Percentiles rank a stretch among this genome's conserved stretches.
Evolutionary conservation across 2,888 invertebrate species (phyloP).

Genomic region (Gandaritis pyraliata): DNA sequence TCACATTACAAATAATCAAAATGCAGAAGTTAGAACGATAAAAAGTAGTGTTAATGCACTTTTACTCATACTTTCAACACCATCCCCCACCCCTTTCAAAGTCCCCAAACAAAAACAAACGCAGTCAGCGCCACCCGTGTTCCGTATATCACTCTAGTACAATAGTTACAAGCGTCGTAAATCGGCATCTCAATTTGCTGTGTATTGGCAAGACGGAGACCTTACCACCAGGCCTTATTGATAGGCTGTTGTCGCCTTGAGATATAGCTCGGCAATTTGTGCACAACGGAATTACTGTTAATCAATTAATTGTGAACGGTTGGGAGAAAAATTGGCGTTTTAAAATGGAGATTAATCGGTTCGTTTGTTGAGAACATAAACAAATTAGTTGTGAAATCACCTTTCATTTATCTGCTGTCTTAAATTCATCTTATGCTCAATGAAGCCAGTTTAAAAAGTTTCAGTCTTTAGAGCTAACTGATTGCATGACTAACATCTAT

Average conservation of each 20-base stretch:
- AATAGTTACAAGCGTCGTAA: conserved; percentile 51
- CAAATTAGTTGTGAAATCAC: neutral
- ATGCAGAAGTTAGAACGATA: too few relatives aligned
- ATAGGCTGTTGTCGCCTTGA: conserved; percentile 77
- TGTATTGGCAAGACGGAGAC: conserved; percentile 54
- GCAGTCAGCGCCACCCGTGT: conserved; percentile 19
- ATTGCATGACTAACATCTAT: too few relatives aligned
- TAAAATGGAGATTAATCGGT: conserved; percentile 22
- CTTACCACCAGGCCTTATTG: conserved; percentile 59
- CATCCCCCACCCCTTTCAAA: neutral
- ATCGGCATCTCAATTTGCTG: conserved; percentile 63
- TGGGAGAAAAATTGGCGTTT: conserved; percentile 41
- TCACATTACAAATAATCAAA: too few relatives aligned
- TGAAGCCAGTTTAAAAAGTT: too few relatives aligned
- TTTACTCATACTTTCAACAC: too few relatives aligned
- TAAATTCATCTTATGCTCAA: too few relatives aligned
- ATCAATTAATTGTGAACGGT: conserved; percentile 49
- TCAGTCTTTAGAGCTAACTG: too few relatives aligned
- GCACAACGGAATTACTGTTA: conserved; percentile 50
- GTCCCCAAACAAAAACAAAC: conserved; percentile 10
- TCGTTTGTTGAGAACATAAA: neutral
- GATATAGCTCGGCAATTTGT: conserved; percentile 70
- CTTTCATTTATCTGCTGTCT: too few relatives aligned
- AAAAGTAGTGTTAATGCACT: too few relatives aligned
- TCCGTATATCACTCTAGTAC: conserved; percentile 38